These are phyloP conservation scores for Polyommatus icarus DNA, from an alignment of 2,888 invertebrate species.

Conservation along the genomic window DNA sequence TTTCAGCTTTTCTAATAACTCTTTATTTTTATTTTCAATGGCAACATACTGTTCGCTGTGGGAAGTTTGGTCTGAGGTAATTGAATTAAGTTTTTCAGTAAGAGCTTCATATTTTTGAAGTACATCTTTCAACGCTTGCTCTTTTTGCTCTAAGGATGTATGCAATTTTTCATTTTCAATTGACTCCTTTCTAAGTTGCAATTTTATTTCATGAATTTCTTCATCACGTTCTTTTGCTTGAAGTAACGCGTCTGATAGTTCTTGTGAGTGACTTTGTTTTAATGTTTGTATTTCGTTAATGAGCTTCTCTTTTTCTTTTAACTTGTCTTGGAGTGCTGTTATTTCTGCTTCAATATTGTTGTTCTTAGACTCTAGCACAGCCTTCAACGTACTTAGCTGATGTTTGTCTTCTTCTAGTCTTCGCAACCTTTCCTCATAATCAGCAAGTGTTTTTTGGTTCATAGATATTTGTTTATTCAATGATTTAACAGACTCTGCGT, in stretches of 20 bases:
- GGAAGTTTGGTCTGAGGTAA: conserved; percentile 66
- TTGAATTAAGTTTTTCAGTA: conserved; percentile 62
- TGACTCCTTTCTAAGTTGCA: conserved; percentile 79
- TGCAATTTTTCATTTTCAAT: conserved; percentile 84
- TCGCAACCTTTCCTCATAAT: conserved; percentile 65
- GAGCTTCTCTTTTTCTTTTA: conserved; percentile 67
- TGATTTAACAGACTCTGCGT: conserved; percentile 73
- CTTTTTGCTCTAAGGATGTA: conserved; percentile 76
- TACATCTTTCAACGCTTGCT: conserved; percentile 69
- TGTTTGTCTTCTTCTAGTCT: conserved; percentile 70
- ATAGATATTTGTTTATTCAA: conserved; percentile 77
- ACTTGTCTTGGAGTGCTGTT: conserved; percentile 64
- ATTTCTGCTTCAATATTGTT: conserved; percentile 59
- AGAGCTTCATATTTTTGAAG: conserved; percentile 70
- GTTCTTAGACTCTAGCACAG: conserved; percentile 58
- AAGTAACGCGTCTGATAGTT: conserved; percentile 65
- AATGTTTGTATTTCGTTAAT: conserved; percentile 73
- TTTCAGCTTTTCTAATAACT: conserved; percentile 88
- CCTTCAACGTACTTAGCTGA: conserved; percentile 61
- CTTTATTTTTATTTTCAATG: conserved; percentile 83
- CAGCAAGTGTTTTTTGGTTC: conserved; percentile 65
- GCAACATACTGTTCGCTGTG: conserved; percentile 57
- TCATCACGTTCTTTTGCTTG: conserved; percentile 79
- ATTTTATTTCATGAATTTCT: conserved; percentile 77
- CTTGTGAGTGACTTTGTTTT: conserved; percentile 71